These are phyloP conservation scores for Ophiodon elongatus DNA, from an alignment of 2,113 vertebrate species.

Conservation along the genomic window DNA sequence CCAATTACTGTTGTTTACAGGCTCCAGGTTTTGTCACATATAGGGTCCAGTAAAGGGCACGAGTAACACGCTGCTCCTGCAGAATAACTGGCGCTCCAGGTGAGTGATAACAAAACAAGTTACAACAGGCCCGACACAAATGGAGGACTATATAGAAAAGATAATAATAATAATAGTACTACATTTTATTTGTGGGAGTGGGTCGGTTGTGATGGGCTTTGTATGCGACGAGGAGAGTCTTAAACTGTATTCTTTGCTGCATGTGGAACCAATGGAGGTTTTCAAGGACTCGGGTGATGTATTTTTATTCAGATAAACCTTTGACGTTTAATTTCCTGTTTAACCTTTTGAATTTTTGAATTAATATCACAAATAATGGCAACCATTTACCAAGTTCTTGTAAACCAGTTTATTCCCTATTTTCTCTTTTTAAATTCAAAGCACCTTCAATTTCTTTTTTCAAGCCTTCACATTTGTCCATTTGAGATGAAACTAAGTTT, in stretches of 20 bases:
- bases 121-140: not conserved
- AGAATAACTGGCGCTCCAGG: slow-evolving; percentile 17
- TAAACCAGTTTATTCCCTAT: not conserved
- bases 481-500: not conserved
- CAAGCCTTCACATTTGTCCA: not conserved
- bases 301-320: slow-evolving; percentile 3
- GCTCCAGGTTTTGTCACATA: slow-evolving; percentile 56
- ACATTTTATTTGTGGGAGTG: no score
- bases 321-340: not conserved
- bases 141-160: not conserved
- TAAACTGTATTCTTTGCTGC: no score
- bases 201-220: no score
- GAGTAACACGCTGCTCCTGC: slow-evolving; percentile 38
- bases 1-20: slow-evolving; percentile 78
- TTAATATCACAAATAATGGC: not conserved
- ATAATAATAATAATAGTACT: no score
- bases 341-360: not conserved
- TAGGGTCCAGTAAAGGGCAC: slow-evolving; percentile 46
- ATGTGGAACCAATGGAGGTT: no score
- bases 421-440: not conserved
- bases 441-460: not conserved
- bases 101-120: slow-evolving; percentile 29
- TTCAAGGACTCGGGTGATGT: no score
- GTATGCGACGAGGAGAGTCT: no score
- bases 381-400: not conserved